Evolutionary conservation across 2,888 invertebrate genomes (phyloP), one percentile per base, ranked within the genome.

Genomic region (Onthophagus sagittarius): DNA sequence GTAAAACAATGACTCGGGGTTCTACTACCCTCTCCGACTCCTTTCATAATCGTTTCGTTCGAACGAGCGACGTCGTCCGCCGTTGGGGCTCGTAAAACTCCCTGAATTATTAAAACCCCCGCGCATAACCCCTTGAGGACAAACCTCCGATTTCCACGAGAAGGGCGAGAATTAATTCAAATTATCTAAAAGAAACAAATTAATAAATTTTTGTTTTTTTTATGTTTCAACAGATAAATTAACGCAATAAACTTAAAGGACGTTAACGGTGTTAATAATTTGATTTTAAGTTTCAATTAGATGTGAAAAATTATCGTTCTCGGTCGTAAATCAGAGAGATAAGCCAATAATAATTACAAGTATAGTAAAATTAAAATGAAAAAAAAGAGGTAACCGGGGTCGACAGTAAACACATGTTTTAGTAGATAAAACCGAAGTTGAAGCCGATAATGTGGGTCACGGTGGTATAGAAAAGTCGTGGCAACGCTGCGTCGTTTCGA

Each of bases 31-130:
- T 74, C 72, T 69, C 76, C 77, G 70, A 23, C 23, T 23, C 73
- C 72, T 73, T 77, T 77, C 75, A 76, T 77, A 78, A 77, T 76
- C 76, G 75, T 74, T 73, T 76, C 76, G 75, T 75, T 74, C 73
- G 75, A 75, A 75, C 74, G 75, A 77, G 75, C 77, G 74, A 73
- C 76, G 74, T 23, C 23, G 23, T 76, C 74, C 74, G 72, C 75
- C 74, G 73, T 15, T 32, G 67, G 39, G 32, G 15, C 67, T 67
- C 67, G 15, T 32, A 9, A 32, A n/a, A 23, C 23, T 32, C 32
- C 32, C 31, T 71, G 75, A 75, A 70, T 73, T 72, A 75, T 73
- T 75, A 75, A 75, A 75, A 75, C 72, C 73, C 73, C 70, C 65
- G 15, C 73, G 72, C 39, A 7, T 53, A 53, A 53, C 39, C 39